Evolutionary conservation across 2,888 invertebrate genomes (phyloP), one percentile per base, ranked within the genome.

Genomic region (Noctua fimbriata): DNA sequence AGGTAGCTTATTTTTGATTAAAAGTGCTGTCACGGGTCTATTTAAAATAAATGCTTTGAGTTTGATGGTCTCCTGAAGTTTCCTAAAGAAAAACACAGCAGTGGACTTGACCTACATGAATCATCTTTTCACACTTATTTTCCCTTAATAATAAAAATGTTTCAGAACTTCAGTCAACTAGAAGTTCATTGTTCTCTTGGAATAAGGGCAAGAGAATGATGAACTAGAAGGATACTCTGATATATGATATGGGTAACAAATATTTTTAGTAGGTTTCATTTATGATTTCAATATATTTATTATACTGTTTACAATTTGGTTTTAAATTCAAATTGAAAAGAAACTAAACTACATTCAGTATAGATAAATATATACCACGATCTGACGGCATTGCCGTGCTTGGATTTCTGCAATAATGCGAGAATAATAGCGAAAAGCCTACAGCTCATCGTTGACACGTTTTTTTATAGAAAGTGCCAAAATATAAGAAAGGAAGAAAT

Each of bases 401-500:
- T 28, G 3, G 4, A 36, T 60, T 36, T 9, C 28, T 21, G 28
- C 1, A 41, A 28, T 67, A 44, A 52, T 60, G 44, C n/a, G 41
- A 60, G 71, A 41, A 32, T 78, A 78, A 55, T 49, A 49, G 52
- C 28, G 41, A 36, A 24, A 5, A 36, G 44, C 18, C 60, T 52
- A 76, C 24, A 76, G 36, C 28, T 6, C 36, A 71, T 71, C n/a
- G 55, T 28, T 84, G 80, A 82, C 81, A 82, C 81, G 84, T 69
- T 79, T 84, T 60, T 55, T 66, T 55, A 60, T 70, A 80, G 82
- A 82, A 82, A 82, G 82, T 85, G 32, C 60, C 32, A 47, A 83
- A 65, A 70, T 49, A 18, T 36, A 44, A 49, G 69, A 84, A 60
- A 83, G 28, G 77, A 63, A 84, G 36, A 65, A 41, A 60, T 66